Conservation (phyloP, 1,140 invertebrate genomes). For the Choristoneura fumiferana region DNA sequence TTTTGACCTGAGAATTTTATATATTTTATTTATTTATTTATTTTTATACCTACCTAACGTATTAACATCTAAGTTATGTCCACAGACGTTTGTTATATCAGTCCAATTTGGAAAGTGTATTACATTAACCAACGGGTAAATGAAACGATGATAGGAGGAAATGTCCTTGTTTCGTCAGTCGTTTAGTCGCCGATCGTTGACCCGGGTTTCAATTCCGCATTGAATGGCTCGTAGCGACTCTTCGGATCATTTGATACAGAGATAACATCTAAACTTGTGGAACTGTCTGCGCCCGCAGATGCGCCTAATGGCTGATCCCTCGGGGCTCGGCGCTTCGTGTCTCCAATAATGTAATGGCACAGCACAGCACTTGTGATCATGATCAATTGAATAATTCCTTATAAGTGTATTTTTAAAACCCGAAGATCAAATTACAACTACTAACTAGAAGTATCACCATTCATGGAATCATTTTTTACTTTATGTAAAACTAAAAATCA, state of each 20-base stretch:
- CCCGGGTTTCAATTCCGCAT: constrained; percentile 45
- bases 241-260: constrained; percentile 28
- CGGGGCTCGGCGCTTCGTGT: not conserved
- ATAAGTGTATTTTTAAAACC: no score
- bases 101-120: no score
- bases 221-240: constrained; percentile 24
- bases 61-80: no score
- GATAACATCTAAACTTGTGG: constrained; percentile 5
- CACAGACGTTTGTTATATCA: no score
- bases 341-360: not conserved
- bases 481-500: no score
- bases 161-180: constrained; percentile 29
- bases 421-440: no score
- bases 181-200: constrained; percentile 38
- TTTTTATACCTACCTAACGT: no score
- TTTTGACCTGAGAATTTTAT: no score
- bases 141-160: constrained; percentile 9
- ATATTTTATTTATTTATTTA: no score
- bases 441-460: no score
- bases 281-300: constrained; percentile 1
- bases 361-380: not conserved
- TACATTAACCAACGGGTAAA: no score
- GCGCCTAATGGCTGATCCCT: not conserved
- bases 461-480: no score
- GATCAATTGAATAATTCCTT: not conserved